Conservation (phyloP, 2,888 invertebrate species). For the Ischnus inquisitorius region DNA sequence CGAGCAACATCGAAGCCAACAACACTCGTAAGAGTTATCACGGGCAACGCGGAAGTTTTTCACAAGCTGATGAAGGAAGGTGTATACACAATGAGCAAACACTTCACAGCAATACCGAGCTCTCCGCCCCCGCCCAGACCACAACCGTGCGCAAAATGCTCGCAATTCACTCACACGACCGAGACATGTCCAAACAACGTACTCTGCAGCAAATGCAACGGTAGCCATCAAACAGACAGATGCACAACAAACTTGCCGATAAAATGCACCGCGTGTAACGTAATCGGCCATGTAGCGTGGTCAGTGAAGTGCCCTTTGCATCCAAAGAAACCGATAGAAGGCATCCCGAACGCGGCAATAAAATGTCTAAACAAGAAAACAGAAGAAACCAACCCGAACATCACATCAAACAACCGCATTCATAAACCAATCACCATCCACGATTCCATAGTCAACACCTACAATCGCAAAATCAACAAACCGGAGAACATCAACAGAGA, state of each 20-base stretch:
- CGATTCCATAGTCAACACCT: neutral
- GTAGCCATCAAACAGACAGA: neutral
- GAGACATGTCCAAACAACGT: neutral
- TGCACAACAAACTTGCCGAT: neutral
- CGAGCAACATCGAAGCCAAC: neutral
- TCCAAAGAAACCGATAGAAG: neutral
- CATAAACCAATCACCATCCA: neutral
- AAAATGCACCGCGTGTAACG: neutral
- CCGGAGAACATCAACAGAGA: neutral
- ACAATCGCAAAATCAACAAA: neutral
- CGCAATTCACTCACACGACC: neutral
- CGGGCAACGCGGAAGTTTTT: neutral
- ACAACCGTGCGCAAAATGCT: neutral
- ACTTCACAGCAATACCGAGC: neutral
- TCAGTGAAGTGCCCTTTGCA: neutral
- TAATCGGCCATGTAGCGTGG: neutral
- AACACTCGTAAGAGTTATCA: neutral
- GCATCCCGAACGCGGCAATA: neutral
- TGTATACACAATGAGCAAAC: neutral
- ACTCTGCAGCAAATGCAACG: neutral
- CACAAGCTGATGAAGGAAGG: conserved; percentile 1
- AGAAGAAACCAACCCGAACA: neutral
- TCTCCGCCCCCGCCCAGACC: neutral
- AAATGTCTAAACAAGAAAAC: neutral
- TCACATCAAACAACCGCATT: neutral